These are phyloP conservation scores for Mormyrus proboscirostris DNA, from an alignment of 2,797 vertebrate genomes.

Conservation along the genomic window DNA sequence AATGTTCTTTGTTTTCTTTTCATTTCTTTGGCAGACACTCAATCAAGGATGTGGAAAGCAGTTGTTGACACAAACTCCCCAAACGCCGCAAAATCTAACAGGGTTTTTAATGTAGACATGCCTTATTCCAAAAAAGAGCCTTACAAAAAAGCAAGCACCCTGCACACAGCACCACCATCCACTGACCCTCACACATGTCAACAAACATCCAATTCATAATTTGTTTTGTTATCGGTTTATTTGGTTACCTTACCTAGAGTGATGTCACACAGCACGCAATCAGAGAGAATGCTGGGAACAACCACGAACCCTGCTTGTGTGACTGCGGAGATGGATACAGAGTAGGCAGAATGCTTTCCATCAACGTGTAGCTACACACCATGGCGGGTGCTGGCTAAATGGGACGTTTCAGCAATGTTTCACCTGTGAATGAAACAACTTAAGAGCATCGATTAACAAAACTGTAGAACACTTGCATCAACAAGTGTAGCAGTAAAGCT, in stretches of 20 bases:
- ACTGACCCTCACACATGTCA: not conserved
- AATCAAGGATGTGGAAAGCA: not conserved
- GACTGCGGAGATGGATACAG: not conserved
- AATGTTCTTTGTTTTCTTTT: not conserved
- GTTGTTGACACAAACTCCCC: not conserved
- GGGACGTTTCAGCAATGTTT: not conserved
- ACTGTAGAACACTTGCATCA: not conserved
- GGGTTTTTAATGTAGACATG: not conserved
- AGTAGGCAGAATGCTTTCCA: not conserved
- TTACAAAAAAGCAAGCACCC: not conserved
- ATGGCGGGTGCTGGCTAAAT: not conserved
- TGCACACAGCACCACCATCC: not conserved
- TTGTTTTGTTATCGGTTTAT: not conserved
- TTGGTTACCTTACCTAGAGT: not conserved
- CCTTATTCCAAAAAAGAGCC: not conserved
- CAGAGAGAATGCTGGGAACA: not conserved
- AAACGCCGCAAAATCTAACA: not conserved
- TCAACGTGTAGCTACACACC: not conserved
- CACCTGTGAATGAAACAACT: not conserved
- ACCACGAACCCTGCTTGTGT: not conserved
- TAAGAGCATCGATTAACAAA: not conserved
- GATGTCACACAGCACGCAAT: not conserved
- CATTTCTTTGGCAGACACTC: conserved; percentile 6
- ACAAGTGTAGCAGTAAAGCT: not conserved
- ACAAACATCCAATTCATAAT: not conserved